Evolutionary conservation across 2,888 invertebrate species (phyloP).

Genomic region (Hedya salicella): DNA sequence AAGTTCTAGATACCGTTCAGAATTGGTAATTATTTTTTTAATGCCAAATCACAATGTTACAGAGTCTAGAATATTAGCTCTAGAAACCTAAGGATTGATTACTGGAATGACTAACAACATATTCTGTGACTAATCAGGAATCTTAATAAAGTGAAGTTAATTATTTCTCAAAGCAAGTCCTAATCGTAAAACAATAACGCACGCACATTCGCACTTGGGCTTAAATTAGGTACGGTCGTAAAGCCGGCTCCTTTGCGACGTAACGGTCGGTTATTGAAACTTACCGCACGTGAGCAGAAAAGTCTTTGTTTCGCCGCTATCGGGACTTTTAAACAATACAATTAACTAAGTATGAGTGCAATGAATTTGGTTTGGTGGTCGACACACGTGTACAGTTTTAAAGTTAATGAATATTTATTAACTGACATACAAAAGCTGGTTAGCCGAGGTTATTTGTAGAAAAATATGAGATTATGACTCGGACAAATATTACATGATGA

Average conservation of each 20-base stretch:
- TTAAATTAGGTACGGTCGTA: constrained; percentile 69
- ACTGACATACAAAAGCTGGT: no score
- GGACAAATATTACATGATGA: no score
- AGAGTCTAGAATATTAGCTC: no score
- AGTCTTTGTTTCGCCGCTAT: constrained; percentile 61
- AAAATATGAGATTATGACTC: no score
- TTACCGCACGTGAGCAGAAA: constrained; percentile 69
- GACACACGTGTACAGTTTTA: background rate
- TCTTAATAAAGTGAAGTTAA: constrained; percentile 37
- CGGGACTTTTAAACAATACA: constrained; percentile 18
- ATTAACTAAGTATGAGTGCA: constrained; percentile 18
- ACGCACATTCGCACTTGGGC: constrained; percentile 55
- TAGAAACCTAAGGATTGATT: no score
- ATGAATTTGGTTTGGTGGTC: constrained; percentile 7
- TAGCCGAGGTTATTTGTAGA: no score
- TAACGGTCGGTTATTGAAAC: constrained; percentile 71
- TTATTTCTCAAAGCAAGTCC: constrained; percentile 29
- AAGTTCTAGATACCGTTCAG: no score
- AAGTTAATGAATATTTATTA: no score
- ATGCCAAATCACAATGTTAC: no score
- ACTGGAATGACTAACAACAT: background rate
- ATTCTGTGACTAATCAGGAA: constrained; percentile 35
- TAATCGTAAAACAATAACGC: constrained; percentile 53
- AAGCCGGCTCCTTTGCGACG: constrained; percentile 68
- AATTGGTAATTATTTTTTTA: no score